Conservation (phyloP, 2,797 vertebrate genomes). For the Nannoperca obscura region DNA sequence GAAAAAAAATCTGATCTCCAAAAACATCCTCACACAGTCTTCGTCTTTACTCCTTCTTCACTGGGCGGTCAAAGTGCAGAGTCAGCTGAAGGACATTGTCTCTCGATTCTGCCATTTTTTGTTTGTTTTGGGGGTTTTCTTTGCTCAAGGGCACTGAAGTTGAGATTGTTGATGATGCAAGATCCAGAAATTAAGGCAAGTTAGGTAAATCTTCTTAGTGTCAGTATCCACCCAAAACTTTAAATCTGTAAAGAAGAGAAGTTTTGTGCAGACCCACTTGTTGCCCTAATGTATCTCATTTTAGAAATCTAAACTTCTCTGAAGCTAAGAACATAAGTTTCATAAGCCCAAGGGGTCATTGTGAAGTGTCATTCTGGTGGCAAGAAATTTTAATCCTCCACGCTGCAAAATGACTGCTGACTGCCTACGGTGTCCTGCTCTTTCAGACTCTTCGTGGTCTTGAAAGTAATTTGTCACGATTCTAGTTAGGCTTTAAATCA, state of each 20-base stretch:
- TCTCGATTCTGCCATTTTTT: constrained; percentile 6
- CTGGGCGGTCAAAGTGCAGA: constrained; percentile 21
- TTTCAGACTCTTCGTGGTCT: neutral
- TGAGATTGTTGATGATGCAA: constrained; percentile 40
- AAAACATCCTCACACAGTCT: neutral
- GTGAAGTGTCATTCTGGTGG: neutral
- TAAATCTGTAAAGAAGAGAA: too few relatives aligned
- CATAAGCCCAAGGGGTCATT: neutral
- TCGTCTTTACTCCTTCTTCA: neutral
- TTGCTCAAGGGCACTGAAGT: constrained; percentile 29
- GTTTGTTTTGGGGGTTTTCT: neutral
- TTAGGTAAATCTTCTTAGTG: constrained; percentile 30
- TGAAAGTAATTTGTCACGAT: neutral
- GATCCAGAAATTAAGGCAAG: constrained; percentile 30
- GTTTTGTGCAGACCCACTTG: too few relatives aligned
- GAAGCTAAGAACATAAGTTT: neutral
- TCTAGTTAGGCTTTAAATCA: neutral
- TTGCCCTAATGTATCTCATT: too few relatives aligned
- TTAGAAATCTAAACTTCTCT: too few relatives aligned
- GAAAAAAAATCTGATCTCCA: neutral
- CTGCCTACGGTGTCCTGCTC: neutral
- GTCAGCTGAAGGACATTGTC: constrained; percentile 29
- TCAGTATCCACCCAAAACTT: neutral
- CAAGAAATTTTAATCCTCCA: neutral
- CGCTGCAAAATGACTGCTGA: neutral